phyloP scores from a whole-genome alignment of 2,888 invertebrate genomes.

The Dusona sp. region DNA sequence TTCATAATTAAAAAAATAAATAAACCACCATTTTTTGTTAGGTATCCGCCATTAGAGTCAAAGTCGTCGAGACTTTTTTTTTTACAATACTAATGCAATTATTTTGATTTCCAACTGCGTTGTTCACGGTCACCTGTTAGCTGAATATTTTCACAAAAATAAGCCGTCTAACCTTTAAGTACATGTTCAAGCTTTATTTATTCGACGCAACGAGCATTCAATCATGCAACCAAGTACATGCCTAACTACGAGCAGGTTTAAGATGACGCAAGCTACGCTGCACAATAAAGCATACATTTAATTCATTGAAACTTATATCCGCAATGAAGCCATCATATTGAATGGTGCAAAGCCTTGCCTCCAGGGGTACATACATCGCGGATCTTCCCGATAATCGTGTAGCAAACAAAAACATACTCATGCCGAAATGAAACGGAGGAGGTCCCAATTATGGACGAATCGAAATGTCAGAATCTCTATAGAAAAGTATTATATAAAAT shows the following conservation, averaged over 20 bases:
- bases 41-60: too few relatives aligned
- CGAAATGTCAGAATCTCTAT: neutral
- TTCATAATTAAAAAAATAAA: neutral
- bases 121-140: constrained; percentile 27
- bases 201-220: neutral
- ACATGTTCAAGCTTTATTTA: neutral
- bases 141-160: constrained; percentile 82
- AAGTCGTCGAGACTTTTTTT: too few relatives aligned
- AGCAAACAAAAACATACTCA: neutral
- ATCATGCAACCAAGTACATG: constrained; percentile 10
- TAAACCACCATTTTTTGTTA: neutral
- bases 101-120: constrained; percentile 28
- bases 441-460: neutral
- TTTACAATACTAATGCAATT: neutral
- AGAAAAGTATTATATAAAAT: neutral
- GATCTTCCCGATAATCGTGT: neutral
- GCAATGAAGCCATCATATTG: neutral
- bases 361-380: neutral
- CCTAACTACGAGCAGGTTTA: constrained; percentile 8
- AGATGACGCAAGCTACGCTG: neutral
- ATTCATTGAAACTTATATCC: neutral
- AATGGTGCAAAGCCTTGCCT: neutral
- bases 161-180: constrained; percentile 77
- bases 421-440: neutral
- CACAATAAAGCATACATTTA: neutral